These are phyloP conservation scores for Hypselothyrea guttata DNA, from an alignment of 2,888 invertebrate species.

Conservation along the genomic window DNA sequence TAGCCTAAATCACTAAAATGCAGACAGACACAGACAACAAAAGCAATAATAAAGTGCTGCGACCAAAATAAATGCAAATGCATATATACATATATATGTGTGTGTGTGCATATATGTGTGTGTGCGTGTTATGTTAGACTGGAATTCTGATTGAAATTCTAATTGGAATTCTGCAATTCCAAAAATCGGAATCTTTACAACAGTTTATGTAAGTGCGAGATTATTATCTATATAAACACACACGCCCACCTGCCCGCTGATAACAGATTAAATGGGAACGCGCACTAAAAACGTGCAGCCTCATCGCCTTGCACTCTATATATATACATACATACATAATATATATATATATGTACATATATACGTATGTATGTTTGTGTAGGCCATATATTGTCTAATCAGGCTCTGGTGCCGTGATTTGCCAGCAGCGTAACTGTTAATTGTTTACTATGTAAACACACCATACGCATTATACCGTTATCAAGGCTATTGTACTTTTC, in stretches of 20 bases:
- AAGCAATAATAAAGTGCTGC: background rate
- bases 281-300: constrained; percentile 49
- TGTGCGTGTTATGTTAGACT: constrained; percentile 40
- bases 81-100: constrained; percentile 19
- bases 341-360: background rate
- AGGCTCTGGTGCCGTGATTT: constrained; percentile 60
- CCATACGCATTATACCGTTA: constrained; percentile 65
- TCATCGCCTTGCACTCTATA: constrained; percentile 11
- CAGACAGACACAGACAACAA: too few species aligned
- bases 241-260: constrained; percentile 44
- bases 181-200: constrained; percentile 41
- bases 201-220: constrained; percentile 63
- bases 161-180: background rate
- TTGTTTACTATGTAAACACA: constrained; percentile 39
- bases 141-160: constrained; percentile 49
- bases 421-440: constrained; percentile 41
- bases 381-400: constrained; percentile 43
- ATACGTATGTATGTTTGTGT: background rate
- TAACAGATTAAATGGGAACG: constrained; percentile 34
- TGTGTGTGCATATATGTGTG: constrained; percentile 36
- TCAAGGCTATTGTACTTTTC: constrained; percentile 51
- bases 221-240: constrained; percentile 38
- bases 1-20: too few species aligned
- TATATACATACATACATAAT: too few species aligned
- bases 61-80: constrained; percentile 68